These are phyloP conservation scores for Rana temporaria DNA, from an alignment of 2,113 vertebrate genomes.

Conservation along the genomic window DNA sequence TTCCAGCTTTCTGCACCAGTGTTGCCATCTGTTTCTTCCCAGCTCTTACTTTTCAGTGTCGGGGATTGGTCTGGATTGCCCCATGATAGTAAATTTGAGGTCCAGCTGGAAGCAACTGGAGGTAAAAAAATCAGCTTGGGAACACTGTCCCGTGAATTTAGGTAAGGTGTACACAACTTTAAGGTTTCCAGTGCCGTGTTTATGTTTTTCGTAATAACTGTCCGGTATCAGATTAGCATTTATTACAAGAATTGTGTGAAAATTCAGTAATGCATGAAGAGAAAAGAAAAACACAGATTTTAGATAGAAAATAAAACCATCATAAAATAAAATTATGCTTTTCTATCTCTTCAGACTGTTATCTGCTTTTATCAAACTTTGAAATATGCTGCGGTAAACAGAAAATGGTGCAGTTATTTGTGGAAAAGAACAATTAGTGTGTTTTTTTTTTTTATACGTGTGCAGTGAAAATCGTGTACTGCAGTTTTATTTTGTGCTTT, in stretches of 20 bases:
- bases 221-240: not conserved
- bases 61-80: conserved; percentile 45
- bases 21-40: not conserved
- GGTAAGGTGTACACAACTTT: not conserved
- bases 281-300: too few relatives aligned
- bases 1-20: not conserved
- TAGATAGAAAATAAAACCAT: too few relatives aligned
- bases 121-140: conserved; percentile 4
- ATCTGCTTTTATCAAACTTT: too few relatives aligned
- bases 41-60: conserved; percentile 34
- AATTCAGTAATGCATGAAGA: not conserved
- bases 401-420: too few relatives aligned
- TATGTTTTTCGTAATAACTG: not conserved
- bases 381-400: too few relatives aligned
- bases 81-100: conserved; percentile 4
- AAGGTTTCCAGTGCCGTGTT: not conserved
- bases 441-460: too few relatives aligned
- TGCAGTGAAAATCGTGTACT: too few relatives aligned
- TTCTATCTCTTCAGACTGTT: too few relatives aligned
- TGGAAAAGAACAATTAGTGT: too few relatives aligned
- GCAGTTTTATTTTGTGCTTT: too few relatives aligned
- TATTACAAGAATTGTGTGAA: not conserved
- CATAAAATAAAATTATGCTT: too few relatives aligned
- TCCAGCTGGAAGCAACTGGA: conserved; percentile 10
- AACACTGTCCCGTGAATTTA: conserved; percentile 17